Percentiles rank a stretch among this genome's conserved stretches.
phyloP scores from a whole-genome alignment of 2,797 vertebrate species.

The Acestrorhynchus altus region DNA sequence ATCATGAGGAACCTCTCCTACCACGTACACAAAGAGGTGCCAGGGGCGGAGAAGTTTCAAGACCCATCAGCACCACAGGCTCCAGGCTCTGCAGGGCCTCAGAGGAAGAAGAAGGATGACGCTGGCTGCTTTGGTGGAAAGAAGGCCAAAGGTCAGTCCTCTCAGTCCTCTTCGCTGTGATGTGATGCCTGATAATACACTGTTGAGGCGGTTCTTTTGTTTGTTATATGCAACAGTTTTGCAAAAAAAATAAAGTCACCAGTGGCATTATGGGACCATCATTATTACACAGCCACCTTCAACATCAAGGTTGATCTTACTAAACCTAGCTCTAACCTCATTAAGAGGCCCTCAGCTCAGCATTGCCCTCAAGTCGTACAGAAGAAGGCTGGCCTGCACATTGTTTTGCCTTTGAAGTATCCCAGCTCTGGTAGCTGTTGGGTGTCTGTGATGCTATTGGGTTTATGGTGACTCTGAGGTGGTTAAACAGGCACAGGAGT shows the following conservation, averaged over 20 bases:
- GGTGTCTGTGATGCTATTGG: not conserved
- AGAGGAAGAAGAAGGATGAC: conserved; percentile 95
- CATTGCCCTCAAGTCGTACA: too few relatives aligned
- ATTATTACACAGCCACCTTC: too few relatives aligned
- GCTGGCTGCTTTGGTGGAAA: conserved; percentile 97
- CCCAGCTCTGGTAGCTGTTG: not conserved
- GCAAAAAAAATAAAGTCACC: too few relatives aligned
- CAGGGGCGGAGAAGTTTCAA: conserved; percentile 92
- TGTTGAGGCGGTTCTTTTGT: too few relatives aligned
- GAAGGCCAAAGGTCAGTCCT: conserved; percentile 93
- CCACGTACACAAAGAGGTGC: conserved; percentile 98
- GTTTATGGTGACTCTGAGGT: not conserved
- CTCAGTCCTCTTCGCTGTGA: too few relatives aligned
- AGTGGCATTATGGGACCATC: too few relatives aligned
- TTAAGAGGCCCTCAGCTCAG: too few relatives aligned
- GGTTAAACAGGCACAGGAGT: not conserved
- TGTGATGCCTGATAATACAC: too few relatives aligned
- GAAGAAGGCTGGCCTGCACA: too few relatives aligned
- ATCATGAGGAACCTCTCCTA: conserved; percentile 99
- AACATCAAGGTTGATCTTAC: too few relatives aligned
- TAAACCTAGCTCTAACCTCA: too few relatives aligned
- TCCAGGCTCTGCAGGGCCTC: conserved; percentile 79
- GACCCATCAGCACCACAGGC: conserved; percentile 82
- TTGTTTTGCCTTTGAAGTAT: not conserved
- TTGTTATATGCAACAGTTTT: too few relatives aligned